Conservation (phyloP, 2,888 invertebrate genomes). For the Agriopis aurantiaria region DNA sequence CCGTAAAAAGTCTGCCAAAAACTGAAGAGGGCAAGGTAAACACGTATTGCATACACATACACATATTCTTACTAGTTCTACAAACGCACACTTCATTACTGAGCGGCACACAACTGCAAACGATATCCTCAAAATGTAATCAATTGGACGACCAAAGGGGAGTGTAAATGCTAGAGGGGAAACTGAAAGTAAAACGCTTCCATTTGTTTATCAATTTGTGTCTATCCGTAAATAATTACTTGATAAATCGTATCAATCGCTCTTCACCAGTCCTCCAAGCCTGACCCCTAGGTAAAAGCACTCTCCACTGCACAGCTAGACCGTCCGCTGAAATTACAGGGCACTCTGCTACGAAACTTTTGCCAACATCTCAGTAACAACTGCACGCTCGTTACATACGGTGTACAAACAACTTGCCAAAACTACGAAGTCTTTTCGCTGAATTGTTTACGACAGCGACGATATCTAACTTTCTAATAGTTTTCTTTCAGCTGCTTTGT, state of each 20-base stretch:
- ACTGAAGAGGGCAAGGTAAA: no score
- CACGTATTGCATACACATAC: no score
- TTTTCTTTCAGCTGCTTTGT: not conserved
- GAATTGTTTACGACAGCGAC: slow-evolving; percentile 17
- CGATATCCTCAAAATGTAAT: no score
- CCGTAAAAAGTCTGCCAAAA: no score
- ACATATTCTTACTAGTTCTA: no score
- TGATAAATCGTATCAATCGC: slow-evolving; percentile 22
- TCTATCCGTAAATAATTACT: not conserved
- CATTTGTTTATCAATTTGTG: no score
- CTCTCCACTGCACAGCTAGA: slow-evolving; percentile 63
- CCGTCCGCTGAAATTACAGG: slow-evolving; percentile 75
- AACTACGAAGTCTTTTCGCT: slow-evolving; percentile 19
- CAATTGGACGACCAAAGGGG: no score
- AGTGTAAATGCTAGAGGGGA: no score
- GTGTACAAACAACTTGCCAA: slow-evolving; percentile 39
- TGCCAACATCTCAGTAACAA: slow-evolving; percentile 63
- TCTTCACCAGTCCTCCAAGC: slow-evolving; percentile 40
- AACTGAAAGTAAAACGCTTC: no score
- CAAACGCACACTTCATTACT: no score
- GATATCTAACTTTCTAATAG: not conserved
- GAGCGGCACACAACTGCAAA: no score
- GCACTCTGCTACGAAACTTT: slow-evolving; percentile 70
- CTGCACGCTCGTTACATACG: slow-evolving; percentile 52
- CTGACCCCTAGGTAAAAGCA: slow-evolving; percentile 63